A percentile compares a stretch with the other conserved stretches of the same genome.
Conservation (phyloP, 2,888 invertebrate genomes). For the Clanis bilineata region DNA sequence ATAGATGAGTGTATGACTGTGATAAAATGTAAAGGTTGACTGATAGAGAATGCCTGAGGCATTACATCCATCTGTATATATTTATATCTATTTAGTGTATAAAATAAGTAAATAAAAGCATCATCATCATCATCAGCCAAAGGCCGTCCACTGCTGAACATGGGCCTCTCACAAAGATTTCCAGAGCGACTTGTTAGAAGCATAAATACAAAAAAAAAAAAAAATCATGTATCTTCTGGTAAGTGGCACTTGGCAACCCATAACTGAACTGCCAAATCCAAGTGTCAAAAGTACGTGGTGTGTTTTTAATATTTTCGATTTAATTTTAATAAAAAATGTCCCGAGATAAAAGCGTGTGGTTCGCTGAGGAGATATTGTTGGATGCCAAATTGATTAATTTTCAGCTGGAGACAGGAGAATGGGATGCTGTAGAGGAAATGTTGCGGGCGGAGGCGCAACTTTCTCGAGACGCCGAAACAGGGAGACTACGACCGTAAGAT, state of each 20-base stretch:
- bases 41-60: no score
- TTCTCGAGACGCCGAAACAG: constrained; percentile 75
- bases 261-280: constrained; percentile 21
- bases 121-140: no score
- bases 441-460: constrained; percentile 77
- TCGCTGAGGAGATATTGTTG: constrained; percentile 76
- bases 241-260: constrained; percentile 26
- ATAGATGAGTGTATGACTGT: no score
- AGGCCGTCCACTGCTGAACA: no score
- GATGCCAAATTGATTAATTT: constrained; percentile 78
- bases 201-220: no score
- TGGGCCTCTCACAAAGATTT: no score
- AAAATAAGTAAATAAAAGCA: no score
- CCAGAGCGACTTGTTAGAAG: no score
- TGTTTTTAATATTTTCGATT: constrained; percentile 21
- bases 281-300: constrained; percentile 21
- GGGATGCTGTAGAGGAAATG: constrained; percentile 79
- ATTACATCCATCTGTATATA: no score
- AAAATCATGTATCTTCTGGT: no score
- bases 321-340: constrained; percentile 57
- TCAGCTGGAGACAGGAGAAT: constrained; percentile 77
- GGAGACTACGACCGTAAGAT: constrained; percentile 73
- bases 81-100: no score
- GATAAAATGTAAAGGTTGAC: no score
- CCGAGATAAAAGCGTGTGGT: constrained; percentile 80